Base-by-base conservation (phyloP, 1,140 invertebrate species). In the Vollenhovia emeryi region DNA sequence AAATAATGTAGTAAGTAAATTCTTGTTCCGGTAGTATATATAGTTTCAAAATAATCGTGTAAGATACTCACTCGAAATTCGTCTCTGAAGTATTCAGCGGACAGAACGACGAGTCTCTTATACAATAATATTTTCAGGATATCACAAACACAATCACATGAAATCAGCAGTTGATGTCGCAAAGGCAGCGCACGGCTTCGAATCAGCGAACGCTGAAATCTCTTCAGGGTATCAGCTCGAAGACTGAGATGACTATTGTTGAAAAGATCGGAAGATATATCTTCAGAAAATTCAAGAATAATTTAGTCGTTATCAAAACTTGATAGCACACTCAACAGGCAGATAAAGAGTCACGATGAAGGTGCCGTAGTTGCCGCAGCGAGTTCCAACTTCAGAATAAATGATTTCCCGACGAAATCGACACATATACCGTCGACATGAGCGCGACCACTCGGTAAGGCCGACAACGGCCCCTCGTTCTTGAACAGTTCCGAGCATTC, bases 371-470 rank as follows among this genome's bases (percentile, higher is more conserved):
- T 55, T 30, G 30, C 33, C 85, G 55, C 69, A 15, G 55, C 85
- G 60, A 87, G 75, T 82, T 48, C 69, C 75, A 85, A 36, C 52
- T 87, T 66, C 27, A 69, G 82, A 90, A 78, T 89, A 89, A 89
- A 89, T 76, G 52, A 87, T 71, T 73, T 80, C 24, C 9, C 55
- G 50, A 18, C 84, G 43, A 89, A 90, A 89, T 85, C 79, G 64
- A 30, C 57, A 75, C 33, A 87, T 90, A 90, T 89, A 87, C 13
- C n/a, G 15, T 13, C 74, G 86, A 64, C 50, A 13, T 85, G 59
- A 71, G 69, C 84, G 62, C 86, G 15, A 86, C 50, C 74, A 75
- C 57, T 50, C 76, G 64, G 59, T 43, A 21, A 3, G 5, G 50
- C 62, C n/a, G 9, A 6, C 30, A 76, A 40, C 7, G 30, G 13